Percentiles rank a stretch among this genome's conserved stretches.
phyloP scores from a whole-genome alignment of 2,888 invertebrate genomes.

The Pachydiplax longipennis region DNA sequence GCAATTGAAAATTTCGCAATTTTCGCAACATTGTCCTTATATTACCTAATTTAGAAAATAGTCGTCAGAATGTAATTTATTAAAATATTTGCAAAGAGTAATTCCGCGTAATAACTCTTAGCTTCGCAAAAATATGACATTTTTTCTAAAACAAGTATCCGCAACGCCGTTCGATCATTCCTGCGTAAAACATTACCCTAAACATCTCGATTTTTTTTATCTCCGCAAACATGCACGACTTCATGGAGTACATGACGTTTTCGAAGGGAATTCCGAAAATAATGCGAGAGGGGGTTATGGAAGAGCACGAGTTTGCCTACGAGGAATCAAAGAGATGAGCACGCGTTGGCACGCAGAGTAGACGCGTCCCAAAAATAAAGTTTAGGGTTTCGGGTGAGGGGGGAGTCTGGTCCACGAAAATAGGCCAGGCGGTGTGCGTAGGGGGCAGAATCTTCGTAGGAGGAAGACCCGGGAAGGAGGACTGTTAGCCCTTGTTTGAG shows the following conservation, averaged over 20 bases:
- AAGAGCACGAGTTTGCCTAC: neutral
- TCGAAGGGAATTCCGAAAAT: neutral
- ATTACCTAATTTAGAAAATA: too few relatives aligned
- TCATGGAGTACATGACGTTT: too few relatives aligned
- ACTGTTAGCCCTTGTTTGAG: neutral
- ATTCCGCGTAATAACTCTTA: too few relatives aligned
- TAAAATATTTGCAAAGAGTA: too few relatives aligned
- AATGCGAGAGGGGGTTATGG: neutral
- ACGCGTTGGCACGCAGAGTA: neutral
- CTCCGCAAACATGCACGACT: too few relatives aligned
- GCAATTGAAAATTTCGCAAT: too few relatives aligned
- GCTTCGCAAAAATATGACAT: too few relatives aligned
- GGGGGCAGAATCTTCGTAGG: neutral
- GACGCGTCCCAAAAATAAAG: constrained; percentile 25
- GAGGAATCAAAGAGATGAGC: neutral
- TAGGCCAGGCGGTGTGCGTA: neutral
- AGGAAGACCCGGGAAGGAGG: neutral
- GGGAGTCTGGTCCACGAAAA: neutral
- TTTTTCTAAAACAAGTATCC: neutral
- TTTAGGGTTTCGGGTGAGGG: constrained; percentile 18
- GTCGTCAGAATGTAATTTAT: too few relatives aligned
- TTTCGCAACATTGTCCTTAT: too few relatives aligned
- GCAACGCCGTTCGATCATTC: neutral
- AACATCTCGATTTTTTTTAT: too few relatives aligned
- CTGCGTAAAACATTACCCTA: too few relatives aligned